A percentile compares a stretch with the other conserved stretches of the same genome.
Evolutionary conservation across 2,113 vertebrate species (phyloP).

Genomic region (Okapia johnstoni): DNA sequence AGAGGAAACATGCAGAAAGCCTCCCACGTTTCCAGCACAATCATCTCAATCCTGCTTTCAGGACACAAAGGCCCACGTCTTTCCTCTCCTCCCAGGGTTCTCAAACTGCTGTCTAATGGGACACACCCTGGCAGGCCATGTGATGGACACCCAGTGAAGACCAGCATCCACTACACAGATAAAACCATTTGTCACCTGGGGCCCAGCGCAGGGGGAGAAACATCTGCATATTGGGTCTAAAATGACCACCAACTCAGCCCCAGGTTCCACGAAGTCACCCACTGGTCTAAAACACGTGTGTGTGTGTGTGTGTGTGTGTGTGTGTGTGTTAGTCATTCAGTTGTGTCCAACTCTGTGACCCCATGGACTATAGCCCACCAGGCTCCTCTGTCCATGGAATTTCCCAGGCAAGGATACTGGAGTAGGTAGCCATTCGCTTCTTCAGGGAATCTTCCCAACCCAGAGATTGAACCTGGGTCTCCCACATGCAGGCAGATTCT

Average conservation of each 20-base stretch:
- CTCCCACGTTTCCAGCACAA: not conserved
- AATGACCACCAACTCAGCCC: accelerated
- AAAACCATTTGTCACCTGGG: not conserved
- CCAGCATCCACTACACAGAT: not conserved
- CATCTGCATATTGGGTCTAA: not conserved
- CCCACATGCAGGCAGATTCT: too few relatives aligned
- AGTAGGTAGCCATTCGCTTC: too few relatives aligned
- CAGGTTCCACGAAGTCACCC: not conserved
- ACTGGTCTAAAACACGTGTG: not conserved
- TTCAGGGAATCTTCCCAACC: too few relatives aligned
- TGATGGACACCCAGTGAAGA: not conserved
- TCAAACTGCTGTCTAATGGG: not conserved
- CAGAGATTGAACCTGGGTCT: too few relatives aligned
- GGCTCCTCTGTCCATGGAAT: too few relatives aligned
- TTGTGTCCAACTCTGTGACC: too few relatives aligned
- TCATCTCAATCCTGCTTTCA: not conserved
- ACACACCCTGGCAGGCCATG: not conserved
- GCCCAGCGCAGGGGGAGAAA: accelerated
- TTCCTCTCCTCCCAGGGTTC: not conserved
- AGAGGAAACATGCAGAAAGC: not conserved
- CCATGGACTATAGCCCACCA: too few relatives aligned
- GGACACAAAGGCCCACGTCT: not conserved
- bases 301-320: too few relatives aligned
- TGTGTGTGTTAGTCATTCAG: too few relatives aligned
- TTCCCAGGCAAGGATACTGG: too few relatives aligned